These are phyloP conservation scores for Psettodes erumei DNA, from an alignment of 2,113 vertebrate genomes.

Conservation along the genomic window DNA sequence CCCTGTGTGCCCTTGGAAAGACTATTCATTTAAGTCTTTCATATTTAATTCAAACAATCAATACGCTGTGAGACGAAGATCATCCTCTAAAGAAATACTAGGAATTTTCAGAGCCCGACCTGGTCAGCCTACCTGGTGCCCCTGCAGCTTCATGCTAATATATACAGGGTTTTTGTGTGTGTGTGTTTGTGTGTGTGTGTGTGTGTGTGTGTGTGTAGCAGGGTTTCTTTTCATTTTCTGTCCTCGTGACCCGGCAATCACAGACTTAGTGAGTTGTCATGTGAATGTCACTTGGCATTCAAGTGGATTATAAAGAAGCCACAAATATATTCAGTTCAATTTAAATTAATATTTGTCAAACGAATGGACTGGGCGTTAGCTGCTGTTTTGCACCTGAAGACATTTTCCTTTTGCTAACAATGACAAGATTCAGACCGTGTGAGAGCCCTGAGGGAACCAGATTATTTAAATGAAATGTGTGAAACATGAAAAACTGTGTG, in stretches of 20 bases:
- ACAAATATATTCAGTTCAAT: no score
- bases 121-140: slow-evolving; percentile 1
- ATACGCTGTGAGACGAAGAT: background rate
- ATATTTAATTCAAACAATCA: slow-evolving; percentile 55
- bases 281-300: background rate
- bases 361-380: no score
- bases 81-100: background rate
- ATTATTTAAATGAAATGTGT: no score
- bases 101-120: slow-evolving; percentile 7
- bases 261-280: background rate
- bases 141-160: background rate
- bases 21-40: slow-evolving; percentile 50
- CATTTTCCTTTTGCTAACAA: no score
- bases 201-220: background rate
- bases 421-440: no score
- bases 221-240: background rate
- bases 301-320: no score
- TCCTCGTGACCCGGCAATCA: slow-evolving; percentile 1
- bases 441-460: no score
- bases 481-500: no score
- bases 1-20: slow-evolving; percentile 46
- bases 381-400: no score
- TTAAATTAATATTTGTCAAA: background rate
- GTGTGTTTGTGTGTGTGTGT: no score
- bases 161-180: no score